phyloP scores from a whole-genome alignment of 2,113 vertebrate genomes.

The Pseudorhombus dupliciocellatus region DNA sequence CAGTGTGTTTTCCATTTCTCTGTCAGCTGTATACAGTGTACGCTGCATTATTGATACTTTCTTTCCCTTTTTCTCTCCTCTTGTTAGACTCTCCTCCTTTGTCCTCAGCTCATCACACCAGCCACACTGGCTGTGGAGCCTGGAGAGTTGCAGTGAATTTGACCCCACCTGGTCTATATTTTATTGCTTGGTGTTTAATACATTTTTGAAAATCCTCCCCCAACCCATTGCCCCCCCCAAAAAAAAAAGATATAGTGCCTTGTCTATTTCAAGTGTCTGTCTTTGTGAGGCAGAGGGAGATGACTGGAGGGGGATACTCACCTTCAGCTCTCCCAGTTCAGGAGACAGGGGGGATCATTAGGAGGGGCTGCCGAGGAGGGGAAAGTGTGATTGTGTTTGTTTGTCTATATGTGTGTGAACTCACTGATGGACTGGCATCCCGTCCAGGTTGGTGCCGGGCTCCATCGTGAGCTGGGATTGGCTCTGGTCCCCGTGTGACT shows the following conservation, averaged over 20 bases:
- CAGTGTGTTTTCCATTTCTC: slow-evolving; percentile 61
- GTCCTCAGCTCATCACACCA: slow-evolving; percentile 67
- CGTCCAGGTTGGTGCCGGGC: not conserved
- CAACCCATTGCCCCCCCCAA: slow-evolving; percentile 1
- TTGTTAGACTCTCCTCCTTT: slow-evolving; percentile 64
- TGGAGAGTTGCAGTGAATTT: slow-evolving; percentile 63
- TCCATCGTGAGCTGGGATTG: not conserved
- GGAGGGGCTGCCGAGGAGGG: slow-evolving; percentile 47
- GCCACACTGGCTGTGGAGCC: slow-evolving; percentile 54
- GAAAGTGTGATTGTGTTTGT: slow-evolving; percentile 46
- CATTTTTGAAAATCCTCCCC: slow-evolving; percentile 73
- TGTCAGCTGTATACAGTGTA: slow-evolving; percentile 63
- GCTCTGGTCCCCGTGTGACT: slow-evolving; percentile 22
- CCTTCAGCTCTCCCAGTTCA: slow-evolving; percentile 72
- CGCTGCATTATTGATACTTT: slow-evolving; percentile 76
- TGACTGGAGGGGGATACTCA: slow-evolving; percentile 73
- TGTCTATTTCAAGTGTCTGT: slow-evolving; percentile 69
- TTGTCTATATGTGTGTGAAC: slow-evolving; percentile 18
- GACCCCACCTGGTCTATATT: slow-evolving; percentile 76
- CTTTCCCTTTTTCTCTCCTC: slow-evolving; percentile 55
- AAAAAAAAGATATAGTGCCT: slow-evolving; percentile 31
- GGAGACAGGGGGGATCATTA: slow-evolving; percentile 74
- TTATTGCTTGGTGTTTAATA: slow-evolving; percentile 77
- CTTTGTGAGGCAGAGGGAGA: slow-evolving; percentile 64
- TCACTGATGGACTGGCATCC: slow-evolving; percentile 21